These are phyloP conservation scores for Nasonovia ribisnigri DNA, from an alignment of 2,888 invertebrate species.

Conservation along the genomic window DNA sequence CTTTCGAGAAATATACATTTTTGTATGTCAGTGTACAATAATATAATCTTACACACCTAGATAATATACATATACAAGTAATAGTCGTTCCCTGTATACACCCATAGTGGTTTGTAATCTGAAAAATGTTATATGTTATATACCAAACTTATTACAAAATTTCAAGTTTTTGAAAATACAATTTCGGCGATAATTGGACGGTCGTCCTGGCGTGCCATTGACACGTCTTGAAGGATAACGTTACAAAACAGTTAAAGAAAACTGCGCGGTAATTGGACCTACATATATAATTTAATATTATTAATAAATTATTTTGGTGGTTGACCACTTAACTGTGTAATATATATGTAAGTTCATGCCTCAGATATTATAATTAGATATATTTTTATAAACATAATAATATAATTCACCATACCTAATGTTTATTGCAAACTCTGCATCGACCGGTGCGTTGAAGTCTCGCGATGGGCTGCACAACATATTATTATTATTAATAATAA, in stretches of 20 bases:
- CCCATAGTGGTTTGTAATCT: too few relatives aligned
- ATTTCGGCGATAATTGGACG: neutral
- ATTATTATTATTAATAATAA: neutral
- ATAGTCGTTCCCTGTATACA: too few relatives aligned
- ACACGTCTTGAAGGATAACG: neutral
- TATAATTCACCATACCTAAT: neutral
- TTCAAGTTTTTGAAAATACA: too few relatives aligned
- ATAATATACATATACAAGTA: too few relatives aligned
- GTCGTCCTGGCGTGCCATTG: neutral
- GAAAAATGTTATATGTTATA: too few relatives aligned
- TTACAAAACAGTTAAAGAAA: neutral
- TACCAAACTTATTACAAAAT: too few relatives aligned
- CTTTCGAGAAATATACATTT: too few relatives aligned
- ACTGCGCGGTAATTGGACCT: neutral
- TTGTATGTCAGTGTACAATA: too few relatives aligned
- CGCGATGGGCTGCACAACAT: neutral
- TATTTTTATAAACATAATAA: neutral
- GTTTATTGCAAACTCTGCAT: neutral
- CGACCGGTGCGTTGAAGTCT: neutral
- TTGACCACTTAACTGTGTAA: neutral
- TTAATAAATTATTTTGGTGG: neutral
- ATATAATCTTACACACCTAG: too few relatives aligned
- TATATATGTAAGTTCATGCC: neutral
- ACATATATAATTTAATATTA: neutral
- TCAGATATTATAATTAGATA: neutral